phyloP scores from a whole-genome alignment of 2,113 vertebrate genomes.

The Callopanchax toddi region DNA sequence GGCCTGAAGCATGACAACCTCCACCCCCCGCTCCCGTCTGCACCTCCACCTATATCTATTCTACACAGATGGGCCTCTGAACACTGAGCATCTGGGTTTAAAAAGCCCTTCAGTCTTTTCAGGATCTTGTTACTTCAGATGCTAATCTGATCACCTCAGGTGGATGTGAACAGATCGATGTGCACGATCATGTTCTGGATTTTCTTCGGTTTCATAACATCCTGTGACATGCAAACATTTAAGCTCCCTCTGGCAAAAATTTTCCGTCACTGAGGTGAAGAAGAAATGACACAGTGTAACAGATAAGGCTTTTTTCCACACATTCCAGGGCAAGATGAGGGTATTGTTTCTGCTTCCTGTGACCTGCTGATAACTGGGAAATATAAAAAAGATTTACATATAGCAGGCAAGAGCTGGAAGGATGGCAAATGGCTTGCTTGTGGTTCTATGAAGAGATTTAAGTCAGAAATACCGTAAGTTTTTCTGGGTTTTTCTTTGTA shows the following conservation, averaged over 20 bases:
- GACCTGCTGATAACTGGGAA: no score
- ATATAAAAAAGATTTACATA: no score
- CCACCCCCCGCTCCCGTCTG: not conserved
- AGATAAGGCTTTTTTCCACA: no score
- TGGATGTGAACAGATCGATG: not conserved
- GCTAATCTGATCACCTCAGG: conserved; percentile 13
- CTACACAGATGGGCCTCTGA: conserved; percentile 28
- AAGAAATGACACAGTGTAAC: no score
- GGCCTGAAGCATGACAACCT: conserved; percentile 10
- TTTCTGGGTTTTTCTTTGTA: no score
- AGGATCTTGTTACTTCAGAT: conserved; percentile 2
- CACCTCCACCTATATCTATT: not conserved
- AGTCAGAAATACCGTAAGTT: no score
- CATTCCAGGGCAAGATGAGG: no score
- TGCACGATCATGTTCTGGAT: not conserved
- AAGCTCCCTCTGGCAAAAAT: not conserved
- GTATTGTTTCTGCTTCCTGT: no score
- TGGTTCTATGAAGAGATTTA: no score
- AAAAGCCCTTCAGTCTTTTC: not conserved
- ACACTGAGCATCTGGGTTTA: not conserved
- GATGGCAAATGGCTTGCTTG: no score
- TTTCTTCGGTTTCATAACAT: not conserved
- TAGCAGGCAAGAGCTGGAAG: no score
- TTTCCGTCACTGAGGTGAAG: not conserved
- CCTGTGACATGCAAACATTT: not conserved